Evolutionary conservation across 2,797 vertebrate genomes (phyloP).

Genomic region (Threskiornis aethiopicus): DNA sequence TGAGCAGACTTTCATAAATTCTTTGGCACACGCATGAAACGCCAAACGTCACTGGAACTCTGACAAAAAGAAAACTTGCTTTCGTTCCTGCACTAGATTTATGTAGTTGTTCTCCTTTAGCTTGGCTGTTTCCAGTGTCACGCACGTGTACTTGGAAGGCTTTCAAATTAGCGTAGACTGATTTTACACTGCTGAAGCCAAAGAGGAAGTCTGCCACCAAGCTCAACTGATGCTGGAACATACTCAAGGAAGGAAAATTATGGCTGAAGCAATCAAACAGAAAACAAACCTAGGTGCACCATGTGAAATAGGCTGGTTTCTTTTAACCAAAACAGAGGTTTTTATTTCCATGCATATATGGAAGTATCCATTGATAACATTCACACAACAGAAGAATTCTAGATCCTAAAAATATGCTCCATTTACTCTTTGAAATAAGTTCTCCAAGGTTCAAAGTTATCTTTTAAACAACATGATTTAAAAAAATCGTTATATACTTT

Average conservation of each 20-base stretch:
- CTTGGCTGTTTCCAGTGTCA: background rate
- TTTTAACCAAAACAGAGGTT: background rate
- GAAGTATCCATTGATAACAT: background rate
- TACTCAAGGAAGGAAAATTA: background rate
- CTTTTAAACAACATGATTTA: background rate
- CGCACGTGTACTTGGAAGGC: background rate
- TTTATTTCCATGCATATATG: background rate
- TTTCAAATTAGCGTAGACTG: background rate
- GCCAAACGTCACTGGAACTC: background rate
- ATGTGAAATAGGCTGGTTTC: background rate
- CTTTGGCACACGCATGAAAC: background rate
- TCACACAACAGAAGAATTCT: background rate
- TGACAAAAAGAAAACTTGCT: background rate
- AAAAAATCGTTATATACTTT: background rate
- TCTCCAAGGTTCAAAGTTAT: background rate
- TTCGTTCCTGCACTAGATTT: background rate
- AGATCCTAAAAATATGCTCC: background rate
- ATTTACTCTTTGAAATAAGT: background rate
- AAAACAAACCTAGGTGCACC: background rate
- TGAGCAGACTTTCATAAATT: background rate
- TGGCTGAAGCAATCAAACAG: background rate
- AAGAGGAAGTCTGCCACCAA: constrained; percentile 9
- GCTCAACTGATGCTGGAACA: constrained; percentile 16
- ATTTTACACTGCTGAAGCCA: background rate
- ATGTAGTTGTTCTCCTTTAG: background rate